Base-by-base conservation (phyloP, 2,797 vertebrate species). In the Lepus oiostolus region DNA sequence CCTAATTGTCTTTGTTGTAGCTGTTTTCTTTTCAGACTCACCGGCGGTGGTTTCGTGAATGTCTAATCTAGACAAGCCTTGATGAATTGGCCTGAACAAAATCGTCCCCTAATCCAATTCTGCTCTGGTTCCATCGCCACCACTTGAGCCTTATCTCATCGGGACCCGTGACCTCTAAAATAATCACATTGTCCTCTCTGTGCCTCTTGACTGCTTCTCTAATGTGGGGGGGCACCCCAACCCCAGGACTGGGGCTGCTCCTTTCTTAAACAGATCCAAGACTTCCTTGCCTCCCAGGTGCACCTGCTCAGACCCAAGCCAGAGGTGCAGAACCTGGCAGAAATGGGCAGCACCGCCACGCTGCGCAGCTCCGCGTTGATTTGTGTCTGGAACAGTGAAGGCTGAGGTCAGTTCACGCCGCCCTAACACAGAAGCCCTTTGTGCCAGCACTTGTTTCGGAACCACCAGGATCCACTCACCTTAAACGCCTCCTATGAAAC, bases 21-120 rank as follows among this genome's bases (percentile, higher is more conserved):
- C 75, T 50, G 81, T 50, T 90, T 85, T n/a, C 19, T 85, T 85
- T 60, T 60, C 84, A 67, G 82, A 52, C 71, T 62, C 14, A 60
- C 17, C 58, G 24, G 47, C 47, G 7, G 38, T 2, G 21, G 4
- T 70, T 95, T 72, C 28, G 5, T 26, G 93, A 90, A 67, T 5
- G 63, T 85, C 89, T 96, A 52, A 91, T 96, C 81, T 87, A 93
- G 96, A 93, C 82, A 79, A 87, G 82, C 50, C 70, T 94, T 95
- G 91, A 94, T 96, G 93, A 95, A 95, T 93, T 91, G 91, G 89
- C 84, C 93, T 35, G 68, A 95, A 74, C 30, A 47, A 79, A 95
- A 96, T 71, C 21, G 14, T 30, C 92, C 75, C 85, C 0, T 94
- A 95, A 91, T 94, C 96, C 86, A 88, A 93, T 96, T 93, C 67